Base-by-base conservation (phyloP, 2,797 vertebrate genomes). In the Coregonus suidteri region DNA sequence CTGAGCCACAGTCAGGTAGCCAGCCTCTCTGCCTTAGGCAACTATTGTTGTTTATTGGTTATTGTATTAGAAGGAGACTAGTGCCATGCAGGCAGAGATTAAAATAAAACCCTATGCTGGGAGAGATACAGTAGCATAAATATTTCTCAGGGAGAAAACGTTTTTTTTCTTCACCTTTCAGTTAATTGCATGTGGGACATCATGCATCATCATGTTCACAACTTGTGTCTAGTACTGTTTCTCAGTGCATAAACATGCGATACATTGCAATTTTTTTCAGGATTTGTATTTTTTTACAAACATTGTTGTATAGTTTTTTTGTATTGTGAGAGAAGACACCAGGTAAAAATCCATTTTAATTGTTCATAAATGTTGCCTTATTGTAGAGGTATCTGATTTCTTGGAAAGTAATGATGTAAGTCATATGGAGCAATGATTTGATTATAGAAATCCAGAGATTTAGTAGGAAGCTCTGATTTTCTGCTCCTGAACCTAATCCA, bases 401-500 rank as follows among this genome's bases (percentile, higher is more conserved):
- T 71, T 52, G 14, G 30, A 35, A 31, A 34, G 34, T 9, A 94
- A 92, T 86, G 88, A 91, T 94, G 93, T 87, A 91, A 94, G 93
- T 88, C 73, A 66, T 81, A 89, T 88, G 81, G 87, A 91, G 90
- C 66, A 85, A 91, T 92, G 91, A 91, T 84, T 92, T 85, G 84
- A 89, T 90, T 79, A 85, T 85, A 91, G 90, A 87, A 93, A 91
- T 91, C 90, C 85, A 79, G 77, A 90, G 91, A 92, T 88, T 90
- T 90, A 91, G 88, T 79, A 81, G 81, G 81, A 91, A 41, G 59
- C 72, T 25, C 35, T 64, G 84, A 91, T 89, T 90, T 90, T 91
- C 89, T 91, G 86, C 81, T 78, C 82, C 89, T 85, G 87, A 90
- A 84, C 90, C 90, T 91, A 88, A 92, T 93, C 92, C 93, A 90